Evolutionary conservation across 1,140 invertebrate genomes (phyloP), one percentile per base, ranked within the genome.

Genomic region (Bactericera cockerelli): DNA sequence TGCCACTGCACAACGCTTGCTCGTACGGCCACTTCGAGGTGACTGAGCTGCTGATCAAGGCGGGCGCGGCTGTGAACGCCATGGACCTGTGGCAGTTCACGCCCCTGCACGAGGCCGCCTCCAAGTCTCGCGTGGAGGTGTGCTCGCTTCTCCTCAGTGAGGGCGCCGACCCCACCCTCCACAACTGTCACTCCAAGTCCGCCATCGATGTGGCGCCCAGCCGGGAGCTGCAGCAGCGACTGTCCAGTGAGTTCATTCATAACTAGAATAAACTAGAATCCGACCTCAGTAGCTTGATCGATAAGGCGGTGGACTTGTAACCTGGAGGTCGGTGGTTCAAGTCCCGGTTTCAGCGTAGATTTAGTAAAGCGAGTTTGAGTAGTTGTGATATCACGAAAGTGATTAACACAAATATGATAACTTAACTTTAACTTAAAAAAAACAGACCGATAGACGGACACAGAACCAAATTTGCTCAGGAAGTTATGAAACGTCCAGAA

Each of bases 111-210:
- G 88, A 92, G 72, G 89, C 88, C 4, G 87, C 88, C n/a, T 88
- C 86, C 60, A 93, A 92, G 73, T 86, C 84, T 2, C 76, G 89
- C 13, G 75, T 87, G 0, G 89, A 93, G 75, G 87, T 95, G 1
- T 97, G 93, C 70, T 94, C 90, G 0, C 75, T 98, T 13, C 75
- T 98, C 1, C 71, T 97, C 16, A 89, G 88, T 63, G 89, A 96
- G 68, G 93, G 93, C 4, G 93, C 92, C 1, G 93, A 97, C 75
- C 93, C 93, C 0, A 93, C 90, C 0, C 78, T 94, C 53, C 78
- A 94, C 26, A 97, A 97, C 74, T 97, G 93, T 74, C 93, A 98
- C 77, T 89, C 87, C 58, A 96, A 96, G 74, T 93, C 88, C 60
- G 90, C 93, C 11, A 84, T 98, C 19, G 93, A 97, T 73, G 88